Percentiles rank a stretch among this genome's conserved stretches.
Conservation (phyloP, 2,113 vertebrate genomes). For the Ginglymostoma cirratum region DNA sequence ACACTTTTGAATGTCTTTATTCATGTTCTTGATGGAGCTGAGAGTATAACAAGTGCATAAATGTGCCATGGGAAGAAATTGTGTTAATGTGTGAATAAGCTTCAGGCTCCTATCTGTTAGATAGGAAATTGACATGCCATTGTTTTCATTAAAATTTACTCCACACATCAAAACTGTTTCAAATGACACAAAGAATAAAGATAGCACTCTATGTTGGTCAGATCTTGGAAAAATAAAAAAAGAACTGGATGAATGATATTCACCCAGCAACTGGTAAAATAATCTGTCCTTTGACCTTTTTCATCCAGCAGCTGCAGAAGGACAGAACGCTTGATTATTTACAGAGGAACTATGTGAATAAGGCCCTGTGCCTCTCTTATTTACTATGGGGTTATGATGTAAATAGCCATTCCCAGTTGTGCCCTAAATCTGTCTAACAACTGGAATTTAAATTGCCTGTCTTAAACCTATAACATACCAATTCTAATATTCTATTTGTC, state of each 20-base stretch:
- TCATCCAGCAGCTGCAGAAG: constrained; percentile 3
- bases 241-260: background rate
- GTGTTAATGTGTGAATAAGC: background rate
- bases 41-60: background rate
- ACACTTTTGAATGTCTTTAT: background rate
- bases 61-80: background rate
- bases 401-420: constrained; percentile 23
- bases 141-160: background rate
- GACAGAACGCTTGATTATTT: constrained; percentile 20
- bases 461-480: background rate
- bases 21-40: background rate
- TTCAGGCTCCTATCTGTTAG: background rate
- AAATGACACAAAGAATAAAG: background rate
- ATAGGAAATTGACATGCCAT: background rate
- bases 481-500: constrained; percentile 5
- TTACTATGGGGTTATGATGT: background rate
- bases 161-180: background rate
- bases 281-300: constrained; percentile 19
- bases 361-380: background rate
- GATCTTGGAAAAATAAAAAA: background rate
- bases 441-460: background rate
- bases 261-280: constrained; percentile 22
- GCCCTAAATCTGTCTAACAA: constrained; percentile 1
- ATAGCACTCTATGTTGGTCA: background rate
- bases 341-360: background rate